Evolutionary conservation across 2,888 invertebrate genomes (phyloP).

Genomic region (Argyresthia albistria): DNA sequence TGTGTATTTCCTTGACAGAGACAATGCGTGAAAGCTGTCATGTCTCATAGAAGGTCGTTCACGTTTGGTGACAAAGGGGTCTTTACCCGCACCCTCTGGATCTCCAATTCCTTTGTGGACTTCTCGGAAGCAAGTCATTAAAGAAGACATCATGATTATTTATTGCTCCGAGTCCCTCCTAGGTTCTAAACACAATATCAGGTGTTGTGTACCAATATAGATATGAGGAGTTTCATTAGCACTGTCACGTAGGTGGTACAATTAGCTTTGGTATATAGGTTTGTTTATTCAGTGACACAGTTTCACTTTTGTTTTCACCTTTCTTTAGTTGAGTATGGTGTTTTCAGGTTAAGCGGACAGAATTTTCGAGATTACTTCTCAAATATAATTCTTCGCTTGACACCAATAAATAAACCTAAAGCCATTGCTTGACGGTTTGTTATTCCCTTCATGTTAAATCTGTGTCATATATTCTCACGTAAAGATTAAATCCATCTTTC

Average conservation of each 20-base stretch:
- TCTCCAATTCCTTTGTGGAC: too few species aligned
- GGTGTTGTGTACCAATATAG: too few species aligned
- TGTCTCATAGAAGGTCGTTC: not conserved
- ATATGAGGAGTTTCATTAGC: too few species aligned
- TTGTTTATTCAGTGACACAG: not conserved
- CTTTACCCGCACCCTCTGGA: not conserved
- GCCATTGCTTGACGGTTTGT: conserved; percentile 13
- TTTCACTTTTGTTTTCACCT: not conserved
- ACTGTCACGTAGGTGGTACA: too few species aligned
- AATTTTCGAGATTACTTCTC: not conserved
- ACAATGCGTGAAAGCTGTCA: conserved; percentile 1
- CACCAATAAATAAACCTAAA: conserved; percentile 2
- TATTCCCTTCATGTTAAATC: conserved; percentile 45
- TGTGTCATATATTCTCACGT: conserved; percentile 58
- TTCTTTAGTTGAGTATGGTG: not conserved
- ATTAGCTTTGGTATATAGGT: too few species aligned
- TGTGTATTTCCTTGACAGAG: conserved; percentile 4
- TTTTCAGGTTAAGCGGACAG: not conserved
- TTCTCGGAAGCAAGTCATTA: too few species aligned
- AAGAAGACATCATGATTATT: too few species aligned
- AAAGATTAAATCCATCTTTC: conserved; percentile 56
- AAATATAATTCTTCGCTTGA: not conserved
- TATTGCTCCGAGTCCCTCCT: too few species aligned
- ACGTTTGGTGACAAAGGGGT: not conserved
- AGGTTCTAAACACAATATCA: too few species aligned